Conservation (phyloP, 2,888 invertebrate species). For the Mythimna lalbum region DNA sequence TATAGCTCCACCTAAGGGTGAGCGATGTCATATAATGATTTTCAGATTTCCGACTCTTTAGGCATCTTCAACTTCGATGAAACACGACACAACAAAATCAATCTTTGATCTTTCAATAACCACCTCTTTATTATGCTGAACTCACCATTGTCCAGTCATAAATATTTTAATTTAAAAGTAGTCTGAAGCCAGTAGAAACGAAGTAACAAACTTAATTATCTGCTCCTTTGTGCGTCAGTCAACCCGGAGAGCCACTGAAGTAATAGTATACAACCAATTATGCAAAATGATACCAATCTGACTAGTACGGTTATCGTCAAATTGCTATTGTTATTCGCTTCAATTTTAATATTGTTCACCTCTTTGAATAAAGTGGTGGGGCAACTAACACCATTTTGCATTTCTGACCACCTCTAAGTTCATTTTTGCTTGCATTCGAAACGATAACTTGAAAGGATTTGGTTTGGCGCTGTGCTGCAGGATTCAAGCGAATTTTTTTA, state of each 20-base stretch:
- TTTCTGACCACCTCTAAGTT: no score
- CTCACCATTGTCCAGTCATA: background rate
- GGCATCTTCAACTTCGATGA: no score
- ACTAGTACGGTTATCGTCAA: slow-evolving; percentile 25
- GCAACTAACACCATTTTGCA: background rate
- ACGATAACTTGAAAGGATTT: no score
- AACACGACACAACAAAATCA: no score
- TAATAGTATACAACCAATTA: slow-evolving; percentile 29
- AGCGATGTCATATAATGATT: no score
- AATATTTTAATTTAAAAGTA: slow-evolving; percentile 10
- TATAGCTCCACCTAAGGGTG: no score
- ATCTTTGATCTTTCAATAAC: background rate
- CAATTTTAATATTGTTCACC: slow-evolving; percentile 3
- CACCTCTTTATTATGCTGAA: background rate
- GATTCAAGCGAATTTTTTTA: no score
- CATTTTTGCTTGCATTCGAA: no score
- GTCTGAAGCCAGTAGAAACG: background rate
- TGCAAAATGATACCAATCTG: slow-evolving; percentile 21
- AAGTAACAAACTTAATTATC: slow-evolving; percentile 22
- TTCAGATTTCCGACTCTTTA: no score
- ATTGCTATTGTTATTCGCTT: slow-evolving; percentile 17
- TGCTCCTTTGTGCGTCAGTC: slow-evolving; percentile 15
- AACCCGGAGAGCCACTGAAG: background rate
- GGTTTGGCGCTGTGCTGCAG: no score
- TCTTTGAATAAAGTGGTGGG: background rate